These are phyloP conservation scores for Epinephelus moara DNA, from an alignment of 2,113 vertebrate genomes.

Conservation along the genomic window DNA sequence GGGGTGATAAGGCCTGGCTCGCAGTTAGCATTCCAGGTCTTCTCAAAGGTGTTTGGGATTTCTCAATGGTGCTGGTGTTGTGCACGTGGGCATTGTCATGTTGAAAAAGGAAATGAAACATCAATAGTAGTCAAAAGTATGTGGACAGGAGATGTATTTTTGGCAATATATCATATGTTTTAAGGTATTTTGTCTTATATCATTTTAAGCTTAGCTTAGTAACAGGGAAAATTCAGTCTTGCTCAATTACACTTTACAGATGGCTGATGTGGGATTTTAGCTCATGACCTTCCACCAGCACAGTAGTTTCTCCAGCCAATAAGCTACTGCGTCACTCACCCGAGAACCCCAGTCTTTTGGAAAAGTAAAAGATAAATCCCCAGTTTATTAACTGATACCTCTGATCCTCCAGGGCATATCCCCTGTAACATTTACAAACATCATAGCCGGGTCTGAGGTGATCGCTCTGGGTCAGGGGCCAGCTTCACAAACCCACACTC, in stretches of 20 bases:
- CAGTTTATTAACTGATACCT: conserved; percentile 42
- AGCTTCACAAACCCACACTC: conserved; percentile 18
- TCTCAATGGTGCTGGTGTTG: neutral
- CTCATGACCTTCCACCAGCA: conserved; percentile 5
- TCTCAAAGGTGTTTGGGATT: neutral
- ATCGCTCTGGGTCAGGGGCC: conserved; percentile 47
- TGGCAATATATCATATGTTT: neutral
- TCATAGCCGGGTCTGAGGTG: conserved; percentile 31
- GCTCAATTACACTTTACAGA: neutral
- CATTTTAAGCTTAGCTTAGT: neutral
- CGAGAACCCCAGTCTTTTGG: neutral
- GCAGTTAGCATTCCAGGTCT: neutral
- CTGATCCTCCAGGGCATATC: conserved; percentile 26
- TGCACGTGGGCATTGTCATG: neutral
- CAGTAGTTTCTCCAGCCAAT: conserved; percentile 18
- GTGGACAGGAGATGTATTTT: too few species aligned
- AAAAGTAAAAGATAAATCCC: conserved; percentile 13
- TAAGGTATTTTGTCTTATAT: neutral
- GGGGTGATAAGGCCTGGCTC: neutral
- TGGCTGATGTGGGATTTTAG: conserved; percentile 12
- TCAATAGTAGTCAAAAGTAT: neutral
- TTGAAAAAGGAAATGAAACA: neutral
- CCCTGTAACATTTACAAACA: conserved; percentile 16
- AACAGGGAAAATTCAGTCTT: neutral
- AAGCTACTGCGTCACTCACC: neutral